phyloP scores from a whole-genome alignment of 37 sponge, comb jelly and placozoan species.

The Aplysina aerophoba region DNA sequence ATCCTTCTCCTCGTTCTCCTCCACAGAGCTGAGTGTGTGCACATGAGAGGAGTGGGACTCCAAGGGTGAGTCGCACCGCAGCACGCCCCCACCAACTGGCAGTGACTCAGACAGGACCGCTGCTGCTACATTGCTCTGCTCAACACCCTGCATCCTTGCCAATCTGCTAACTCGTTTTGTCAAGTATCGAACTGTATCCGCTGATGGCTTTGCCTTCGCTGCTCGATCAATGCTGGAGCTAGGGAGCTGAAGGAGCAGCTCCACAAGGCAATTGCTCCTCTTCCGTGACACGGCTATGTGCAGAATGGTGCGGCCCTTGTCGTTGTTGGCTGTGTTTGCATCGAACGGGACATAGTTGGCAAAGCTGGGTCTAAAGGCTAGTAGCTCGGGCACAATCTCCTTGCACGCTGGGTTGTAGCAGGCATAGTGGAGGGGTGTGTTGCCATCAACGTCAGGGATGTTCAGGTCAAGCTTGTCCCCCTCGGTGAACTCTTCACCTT shows the following conservation, averaged over 20 bases:
- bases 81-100: too few species aligned
- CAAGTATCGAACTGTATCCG: too few species aligned
- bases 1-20: too few species aligned
- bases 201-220: too few species aligned
- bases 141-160: too few species aligned
- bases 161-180: too few species aligned
- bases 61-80: too few species aligned
- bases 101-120: too few species aligned
- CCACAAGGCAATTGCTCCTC: conserved; percentile 2
- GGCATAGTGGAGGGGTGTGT: conserved; percentile 73
- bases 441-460: conserved; percentile 40
- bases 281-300: conserved; percentile 59
- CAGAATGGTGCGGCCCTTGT: conserved; percentile 54
- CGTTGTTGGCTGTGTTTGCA: conserved; percentile 38
- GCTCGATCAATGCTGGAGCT: too few species aligned
- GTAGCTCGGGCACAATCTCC: conserved; percentile 35
- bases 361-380: conserved; percentile 37
- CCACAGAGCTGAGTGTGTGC: too few species aligned
- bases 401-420: conserved; percentile 52
- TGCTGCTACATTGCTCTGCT: too few species aligned
- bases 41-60: too few species aligned
- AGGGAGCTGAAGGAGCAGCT: not conserved
- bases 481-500: not conserved
- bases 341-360: conserved; percentile 22
- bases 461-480: conserved; percentile 37